These are phyloP conservation scores for Atta texana DNA, from an alignment of 1,140 invertebrate genomes.

Conservation along the genomic window DNA sequence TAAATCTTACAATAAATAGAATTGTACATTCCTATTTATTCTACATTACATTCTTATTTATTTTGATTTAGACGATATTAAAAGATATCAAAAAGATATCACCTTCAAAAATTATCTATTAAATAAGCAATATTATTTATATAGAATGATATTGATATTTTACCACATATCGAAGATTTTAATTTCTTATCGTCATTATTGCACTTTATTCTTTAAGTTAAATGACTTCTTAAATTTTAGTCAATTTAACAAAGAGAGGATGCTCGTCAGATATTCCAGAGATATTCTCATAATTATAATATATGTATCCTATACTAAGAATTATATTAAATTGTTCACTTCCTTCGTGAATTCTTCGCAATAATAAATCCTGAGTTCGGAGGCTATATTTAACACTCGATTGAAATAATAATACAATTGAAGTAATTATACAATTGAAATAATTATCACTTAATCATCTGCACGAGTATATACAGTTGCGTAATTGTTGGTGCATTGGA, in stretches of 20 bases:
- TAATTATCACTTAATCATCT: neutral
- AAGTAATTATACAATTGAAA: neutral
- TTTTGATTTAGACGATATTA: neutral
- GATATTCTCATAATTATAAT: neutral
- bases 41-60: neutral
- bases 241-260: neutral
- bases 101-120: neutral
- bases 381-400: neutral
- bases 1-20: neutral
- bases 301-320: neutral
- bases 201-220: neutral
- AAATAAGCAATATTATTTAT: neutral
- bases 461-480: neutral
- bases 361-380: neutral
- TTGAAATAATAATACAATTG: neutral
- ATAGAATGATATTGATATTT: neutral
- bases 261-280: neutral
- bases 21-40: neutral
- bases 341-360: conserved; percentile 89
- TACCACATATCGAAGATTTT: neutral
- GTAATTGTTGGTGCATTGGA: neutral
- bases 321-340: conserved; percentile 80
- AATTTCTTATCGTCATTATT: neutral
- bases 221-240: neutral
- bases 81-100: neutral